A percentile compares a stretch with the other conserved stretches of the same genome.
These are phyloP conservation scores for Sylvilagus floridanus DNA, from an alignment of 2,797 vertebrate genomes.

Conservation along the genomic window DNA sequence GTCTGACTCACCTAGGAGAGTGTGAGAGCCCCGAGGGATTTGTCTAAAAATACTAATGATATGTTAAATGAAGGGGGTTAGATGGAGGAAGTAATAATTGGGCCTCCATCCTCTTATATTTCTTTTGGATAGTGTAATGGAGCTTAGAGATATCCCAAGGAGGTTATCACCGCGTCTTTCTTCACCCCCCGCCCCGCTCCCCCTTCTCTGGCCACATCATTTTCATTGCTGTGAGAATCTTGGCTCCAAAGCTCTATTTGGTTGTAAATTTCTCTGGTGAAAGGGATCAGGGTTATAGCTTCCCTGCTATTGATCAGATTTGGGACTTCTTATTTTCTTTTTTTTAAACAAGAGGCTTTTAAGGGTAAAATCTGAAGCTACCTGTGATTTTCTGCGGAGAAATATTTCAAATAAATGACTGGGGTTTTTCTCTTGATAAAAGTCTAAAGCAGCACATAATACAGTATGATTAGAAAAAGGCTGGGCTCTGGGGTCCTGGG, in stretches of 20 bases:
- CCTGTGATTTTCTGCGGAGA: not conserved
- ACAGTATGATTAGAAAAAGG: not conserved
- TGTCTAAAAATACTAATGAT: slow-evolving; percentile 84
- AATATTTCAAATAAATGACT: not conserved
- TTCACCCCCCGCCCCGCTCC: not conserved
- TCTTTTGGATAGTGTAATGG: slow-evolving; percentile 87
- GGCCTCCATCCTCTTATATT: slow-evolving; percentile 87
- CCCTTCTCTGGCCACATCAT: slow-evolving; percentile 6
- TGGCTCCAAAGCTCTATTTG: slow-evolving; percentile 15
- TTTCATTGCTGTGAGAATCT: slow-evolving; percentile 63
- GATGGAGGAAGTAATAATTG: slow-evolving; percentile 81
- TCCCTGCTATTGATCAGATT: slow-evolving; percentile 9
- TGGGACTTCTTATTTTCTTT: slow-evolving; percentile 39
- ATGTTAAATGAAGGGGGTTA: slow-evolving; percentile 83
- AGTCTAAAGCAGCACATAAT: not conserved
- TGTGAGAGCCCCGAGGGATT: slow-evolving; percentile 62
- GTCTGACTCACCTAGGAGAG: slow-evolving; percentile 82
- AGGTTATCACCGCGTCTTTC: slow-evolving; percentile 82
- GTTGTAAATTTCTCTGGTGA: slow-evolving; percentile 69
- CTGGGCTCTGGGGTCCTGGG: not conserved
- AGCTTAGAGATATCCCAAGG: slow-evolving; percentile 86
- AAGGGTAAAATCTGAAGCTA: slow-evolving; percentile 60
- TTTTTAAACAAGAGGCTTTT: slow-evolving; percentile 61
- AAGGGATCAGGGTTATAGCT: slow-evolving; percentile 49
- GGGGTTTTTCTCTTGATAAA: not conserved